These are phyloP conservation scores for Brachymystax lenok DNA, from an alignment of 2,797 vertebrate species.

Conservation along the genomic window DNA sequence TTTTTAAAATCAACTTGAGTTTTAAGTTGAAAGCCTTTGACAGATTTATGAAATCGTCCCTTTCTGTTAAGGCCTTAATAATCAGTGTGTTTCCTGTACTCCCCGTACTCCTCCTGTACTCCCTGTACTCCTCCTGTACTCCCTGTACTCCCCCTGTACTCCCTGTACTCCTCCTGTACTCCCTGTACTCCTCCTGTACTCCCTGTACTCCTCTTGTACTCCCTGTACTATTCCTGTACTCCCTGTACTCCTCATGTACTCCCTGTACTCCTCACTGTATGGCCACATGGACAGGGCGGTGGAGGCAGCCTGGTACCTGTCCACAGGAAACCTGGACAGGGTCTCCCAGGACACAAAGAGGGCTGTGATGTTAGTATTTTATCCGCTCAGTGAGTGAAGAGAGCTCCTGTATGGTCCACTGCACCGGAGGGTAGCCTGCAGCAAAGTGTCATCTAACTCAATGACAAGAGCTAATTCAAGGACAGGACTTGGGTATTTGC, in stretches of 20 bases:
- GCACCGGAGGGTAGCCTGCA: constrained; percentile 53
- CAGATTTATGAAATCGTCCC: not conserved
- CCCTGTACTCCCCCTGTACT: constrained; percentile 77
- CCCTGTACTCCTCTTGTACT: too few species aligned
- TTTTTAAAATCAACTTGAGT: not conserved
- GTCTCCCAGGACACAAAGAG: constrained; percentile 81
- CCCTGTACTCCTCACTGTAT: constrained; percentile 79
- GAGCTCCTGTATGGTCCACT: constrained; percentile 19
- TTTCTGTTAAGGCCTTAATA: not conserved
- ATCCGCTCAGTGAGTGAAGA: constrained; percentile 43
- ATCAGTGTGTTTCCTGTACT: not conserved
- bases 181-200: too few species aligned
- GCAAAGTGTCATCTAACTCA: constrained; percentile 61
- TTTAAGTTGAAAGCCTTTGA: not conserved
- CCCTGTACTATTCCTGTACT: not conserved
- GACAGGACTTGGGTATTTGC: constrained; percentile 62
- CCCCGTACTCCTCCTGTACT: constrained; percentile 77
- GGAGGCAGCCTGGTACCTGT: constrained; percentile 82
- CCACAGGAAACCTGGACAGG: constrained; percentile 82
- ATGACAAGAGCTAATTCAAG: constrained; percentile 68
- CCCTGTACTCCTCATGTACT: constrained; percentile 11
- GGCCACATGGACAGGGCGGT: constrained; percentile 84
- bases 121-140: constrained; percentile 77
- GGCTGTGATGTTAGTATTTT: constrained; percentile 85
- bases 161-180: constrained; percentile 77